These are phyloP conservation scores for Coryphaenoides rupestris DNA, from an alignment of 2,113 vertebrate species.

Conservation along the genomic window DNA sequence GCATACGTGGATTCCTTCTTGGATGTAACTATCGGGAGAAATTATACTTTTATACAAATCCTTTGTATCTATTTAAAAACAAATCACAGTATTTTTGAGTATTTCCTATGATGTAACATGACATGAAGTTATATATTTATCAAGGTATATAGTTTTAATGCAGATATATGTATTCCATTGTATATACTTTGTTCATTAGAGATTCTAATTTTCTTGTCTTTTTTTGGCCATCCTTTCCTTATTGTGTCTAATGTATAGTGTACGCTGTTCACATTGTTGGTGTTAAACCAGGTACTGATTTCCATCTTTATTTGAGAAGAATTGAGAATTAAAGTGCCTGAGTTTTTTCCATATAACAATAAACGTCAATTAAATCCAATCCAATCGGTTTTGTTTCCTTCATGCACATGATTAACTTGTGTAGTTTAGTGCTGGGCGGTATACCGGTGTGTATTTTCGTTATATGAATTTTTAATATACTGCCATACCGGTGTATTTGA, in stretches of 20 bases:
- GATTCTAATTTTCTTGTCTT: constrained; percentile 45
- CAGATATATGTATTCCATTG: constrained; percentile 71
- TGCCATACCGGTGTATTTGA: too few relatives aligned
- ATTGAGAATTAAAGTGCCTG: constrained; percentile 83
- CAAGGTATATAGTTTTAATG: constrained; percentile 82
- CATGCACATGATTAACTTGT: too few relatives aligned
- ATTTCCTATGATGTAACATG: constrained; percentile 81
- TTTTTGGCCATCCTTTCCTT: constrained; percentile 24
- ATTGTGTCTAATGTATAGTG: constrained; percentile 30
- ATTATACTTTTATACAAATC: constrained; percentile 84
- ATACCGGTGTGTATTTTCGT: too few relatives aligned
- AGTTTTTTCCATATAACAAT: constrained; percentile 85
- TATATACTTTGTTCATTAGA: constrained; percentile 68
- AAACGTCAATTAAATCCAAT: constrained; percentile 75
- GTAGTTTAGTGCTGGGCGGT: too few relatives aligned
- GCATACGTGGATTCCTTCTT: constrained; percentile 12
- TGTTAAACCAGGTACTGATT: constrained; percentile 41
- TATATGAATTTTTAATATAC: too few relatives aligned
- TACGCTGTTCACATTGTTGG: constrained; percentile 29
- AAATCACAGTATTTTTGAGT: constrained; percentile 85
- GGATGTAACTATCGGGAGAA: constrained; percentile 61
- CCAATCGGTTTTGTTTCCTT: neutral
- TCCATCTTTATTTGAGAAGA: constrained; percentile 51
- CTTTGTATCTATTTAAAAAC: constrained; percentile 83
- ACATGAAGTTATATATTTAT: constrained; percentile 81